A percentile compares a stretch with the other conserved stretches of the same genome.
phyloP scores from a whole-genome alignment of 2,888 invertebrate genomes.

The Zaprionus obscuricornis region DNA sequence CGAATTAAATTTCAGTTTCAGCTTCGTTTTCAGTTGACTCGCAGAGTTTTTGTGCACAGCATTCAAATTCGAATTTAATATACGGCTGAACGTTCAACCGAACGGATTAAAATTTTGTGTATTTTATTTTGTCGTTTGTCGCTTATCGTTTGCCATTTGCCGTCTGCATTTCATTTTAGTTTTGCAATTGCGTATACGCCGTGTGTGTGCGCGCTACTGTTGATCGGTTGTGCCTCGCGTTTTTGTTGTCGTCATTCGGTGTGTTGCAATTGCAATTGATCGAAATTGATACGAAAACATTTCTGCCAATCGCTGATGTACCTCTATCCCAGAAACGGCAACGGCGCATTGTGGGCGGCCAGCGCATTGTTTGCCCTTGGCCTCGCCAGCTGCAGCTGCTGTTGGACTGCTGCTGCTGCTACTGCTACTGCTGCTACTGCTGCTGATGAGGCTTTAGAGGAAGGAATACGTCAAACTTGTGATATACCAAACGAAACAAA shows the following conservation, averaged over 20 bases:
- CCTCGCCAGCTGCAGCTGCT: slow-evolving; percentile 14
- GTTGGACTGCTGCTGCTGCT: slow-evolving; percentile 8
- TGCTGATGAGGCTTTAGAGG: too few species aligned
- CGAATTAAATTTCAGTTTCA: slow-evolving; percentile 28
- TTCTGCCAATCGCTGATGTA: slow-evolving; percentile 39
- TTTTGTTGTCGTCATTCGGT: slow-evolving; percentile 1
- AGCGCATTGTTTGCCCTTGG: slow-evolving; percentile 40
- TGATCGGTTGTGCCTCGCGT: slow-evolving; percentile 1
- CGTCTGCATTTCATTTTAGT: too few species aligned
- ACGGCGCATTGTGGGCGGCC: slow-evolving; percentile 47
- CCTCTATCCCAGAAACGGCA: slow-evolving; percentile 23
- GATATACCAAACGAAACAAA: slow-evolving; percentile 82
- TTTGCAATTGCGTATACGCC: slow-evolving; percentile 65
- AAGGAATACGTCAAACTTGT: slow-evolving; percentile 75
- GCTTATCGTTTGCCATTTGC: slow-evolving; percentile 18
- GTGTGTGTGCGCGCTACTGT: slow-evolving; percentile 32
- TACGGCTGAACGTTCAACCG: slow-evolving; percentile 74
- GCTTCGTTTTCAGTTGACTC: slow-evolving; percentile 1
- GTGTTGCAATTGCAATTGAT: slow-evolving; percentile 21
- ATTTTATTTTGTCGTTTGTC: slow-evolving; percentile 28
- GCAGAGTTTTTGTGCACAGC: slow-evolving; percentile 47
- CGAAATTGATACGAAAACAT: too few species aligned
- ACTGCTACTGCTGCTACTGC: too few species aligned
- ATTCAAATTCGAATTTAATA: slow-evolving; percentile 67
- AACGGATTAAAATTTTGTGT: slow-evolving; percentile 51